Percentiles rank a stretch among this genome's conserved stretches.
Conservation (phyloP, 2,797 vertebrate genomes). For the Coregonus ussuriensis region DNA sequence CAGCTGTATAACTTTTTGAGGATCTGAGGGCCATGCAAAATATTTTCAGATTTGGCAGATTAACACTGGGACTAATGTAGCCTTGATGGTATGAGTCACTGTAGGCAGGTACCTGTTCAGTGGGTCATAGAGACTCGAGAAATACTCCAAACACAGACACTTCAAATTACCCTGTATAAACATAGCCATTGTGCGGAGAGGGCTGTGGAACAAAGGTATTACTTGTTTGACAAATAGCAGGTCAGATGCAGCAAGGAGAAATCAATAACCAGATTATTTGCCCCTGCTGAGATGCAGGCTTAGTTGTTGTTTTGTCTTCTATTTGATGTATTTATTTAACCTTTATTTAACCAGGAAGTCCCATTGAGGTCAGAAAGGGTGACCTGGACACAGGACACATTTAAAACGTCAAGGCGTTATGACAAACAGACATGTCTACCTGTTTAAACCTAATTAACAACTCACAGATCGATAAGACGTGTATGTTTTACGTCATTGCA, state of each 20-base stretch:
- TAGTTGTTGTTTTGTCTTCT: neutral
- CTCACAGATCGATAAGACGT: neutral
- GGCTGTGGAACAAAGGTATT: conserved; percentile 16
- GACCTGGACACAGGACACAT: neutral
- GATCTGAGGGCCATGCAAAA: no score
- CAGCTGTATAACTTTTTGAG: no score
- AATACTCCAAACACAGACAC: neutral
- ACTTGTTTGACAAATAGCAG: conserved; percentile 25
- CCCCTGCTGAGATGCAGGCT: conserved; percentile 8
- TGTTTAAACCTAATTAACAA: no score
- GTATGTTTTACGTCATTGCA: neutral
- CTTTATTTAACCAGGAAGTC: neutral
- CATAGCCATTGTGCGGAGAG: neutral
- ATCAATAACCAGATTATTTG: conserved; percentile 36
- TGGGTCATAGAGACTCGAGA: neutral
- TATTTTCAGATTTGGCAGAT: no score
- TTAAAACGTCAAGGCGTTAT: neutral
- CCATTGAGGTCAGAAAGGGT: neutral
- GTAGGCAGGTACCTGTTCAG: no score
- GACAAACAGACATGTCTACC: neutral
- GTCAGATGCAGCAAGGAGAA: conserved; percentile 17
- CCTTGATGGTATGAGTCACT: no score
- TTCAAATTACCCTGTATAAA: neutral
- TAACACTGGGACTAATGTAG: no score
- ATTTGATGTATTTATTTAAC: neutral